phyloP scores from a whole-genome alignment of 2,888 invertebrate genomes.

The Brenthis ino region DNA sequence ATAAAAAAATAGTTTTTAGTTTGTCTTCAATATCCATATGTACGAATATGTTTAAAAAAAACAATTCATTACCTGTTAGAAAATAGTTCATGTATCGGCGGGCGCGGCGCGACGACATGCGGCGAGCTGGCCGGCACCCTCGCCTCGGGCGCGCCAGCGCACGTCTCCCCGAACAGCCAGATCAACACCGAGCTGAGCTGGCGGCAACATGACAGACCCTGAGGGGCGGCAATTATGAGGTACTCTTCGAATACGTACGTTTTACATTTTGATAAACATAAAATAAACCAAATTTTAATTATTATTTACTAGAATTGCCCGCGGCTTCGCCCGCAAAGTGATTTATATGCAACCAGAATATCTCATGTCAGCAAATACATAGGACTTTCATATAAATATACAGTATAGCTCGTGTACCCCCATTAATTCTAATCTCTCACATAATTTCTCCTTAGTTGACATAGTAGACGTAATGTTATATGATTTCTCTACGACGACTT shows the following conservation, averaged over 20 bases:
- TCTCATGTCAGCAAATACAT: too few relatives aligned
- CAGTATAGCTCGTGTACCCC: too few relatives aligned
- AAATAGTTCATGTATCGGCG: conserved; percentile 64
- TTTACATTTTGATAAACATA: too few relatives aligned
- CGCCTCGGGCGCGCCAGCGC: conserved; percentile 36
- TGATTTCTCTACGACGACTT: too few relatives aligned
- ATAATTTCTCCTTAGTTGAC: too few relatives aligned
- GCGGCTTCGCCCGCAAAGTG: too few relatives aligned
- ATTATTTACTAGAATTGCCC: too few relatives aligned
- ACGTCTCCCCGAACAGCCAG: conserved; percentile 77
- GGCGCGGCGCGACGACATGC: conserved; percentile 32
- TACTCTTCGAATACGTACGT: not conserved
- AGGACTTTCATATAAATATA: too few relatives aligned
- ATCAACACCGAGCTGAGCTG: conserved; percentile 83
- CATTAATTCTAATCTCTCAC: too few relatives aligned
- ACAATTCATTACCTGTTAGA: conserved; percentile 56
- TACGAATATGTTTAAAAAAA: not conserved
- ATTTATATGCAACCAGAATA: too few relatives aligned
- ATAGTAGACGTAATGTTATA: too few relatives aligned
- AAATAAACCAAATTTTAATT: too few relatives aligned
- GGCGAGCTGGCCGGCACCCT: conserved; percentile 37
- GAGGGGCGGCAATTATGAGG: conserved; percentile 18
- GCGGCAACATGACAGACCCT: conserved; percentile 83
- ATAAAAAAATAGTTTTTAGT: conserved; percentile 15
- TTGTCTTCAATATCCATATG: not conserved